Percentiles rank a stretch among this genome's conserved stretches.
Evolutionary conservation across 2,888 invertebrate genomes (phyloP).

Genomic region (Lobophora halterata): DNA sequence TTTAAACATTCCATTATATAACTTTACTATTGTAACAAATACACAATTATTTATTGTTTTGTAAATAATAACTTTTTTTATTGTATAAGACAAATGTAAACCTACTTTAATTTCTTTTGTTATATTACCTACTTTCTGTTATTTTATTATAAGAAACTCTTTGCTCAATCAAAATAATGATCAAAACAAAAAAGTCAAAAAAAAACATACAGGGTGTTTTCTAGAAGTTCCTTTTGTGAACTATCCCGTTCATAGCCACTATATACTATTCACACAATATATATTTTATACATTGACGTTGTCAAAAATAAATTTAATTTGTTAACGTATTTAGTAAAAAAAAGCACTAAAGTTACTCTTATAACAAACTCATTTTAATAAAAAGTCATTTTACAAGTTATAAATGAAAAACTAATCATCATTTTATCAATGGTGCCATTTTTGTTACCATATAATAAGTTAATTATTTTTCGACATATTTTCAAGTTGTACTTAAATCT

Average conservation of each 20-base stretch:
- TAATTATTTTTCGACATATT: conserved; percentile 47
- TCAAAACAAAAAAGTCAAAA: conserved; percentile 22
- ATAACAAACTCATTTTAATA: no score
- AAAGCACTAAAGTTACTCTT: no score
- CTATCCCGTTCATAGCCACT: conserved; percentile 10
- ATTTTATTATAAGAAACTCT: conserved; percentile 14
- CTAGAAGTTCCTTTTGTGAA: conserved; percentile 13
- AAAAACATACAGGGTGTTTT: conserved; percentile 22
- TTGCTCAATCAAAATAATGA: conserved; percentile 29
- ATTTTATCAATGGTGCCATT: conserved; percentile 63
- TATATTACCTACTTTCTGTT: conserved; percentile 9
- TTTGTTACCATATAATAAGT: conserved; percentile 61
- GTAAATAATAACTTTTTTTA: not conserved
- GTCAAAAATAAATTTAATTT: no score
- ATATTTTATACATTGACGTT: no score
- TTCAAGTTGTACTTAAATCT: conserved; percentile 35
- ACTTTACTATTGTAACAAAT: conserved; percentile 5
- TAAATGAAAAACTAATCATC: conserved; percentile 27
- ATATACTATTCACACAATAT: no score
- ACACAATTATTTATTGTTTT: not conserved
- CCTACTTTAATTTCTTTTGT: conserved; percentile 4
- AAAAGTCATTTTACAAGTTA: not conserved
- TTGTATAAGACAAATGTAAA: not conserved
- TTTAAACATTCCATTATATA: no score
- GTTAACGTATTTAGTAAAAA: no score